Base-by-base conservation (phyloP, 2,797 vertebrate genomes). In the Lagocephalus sceleratus region DNA sequence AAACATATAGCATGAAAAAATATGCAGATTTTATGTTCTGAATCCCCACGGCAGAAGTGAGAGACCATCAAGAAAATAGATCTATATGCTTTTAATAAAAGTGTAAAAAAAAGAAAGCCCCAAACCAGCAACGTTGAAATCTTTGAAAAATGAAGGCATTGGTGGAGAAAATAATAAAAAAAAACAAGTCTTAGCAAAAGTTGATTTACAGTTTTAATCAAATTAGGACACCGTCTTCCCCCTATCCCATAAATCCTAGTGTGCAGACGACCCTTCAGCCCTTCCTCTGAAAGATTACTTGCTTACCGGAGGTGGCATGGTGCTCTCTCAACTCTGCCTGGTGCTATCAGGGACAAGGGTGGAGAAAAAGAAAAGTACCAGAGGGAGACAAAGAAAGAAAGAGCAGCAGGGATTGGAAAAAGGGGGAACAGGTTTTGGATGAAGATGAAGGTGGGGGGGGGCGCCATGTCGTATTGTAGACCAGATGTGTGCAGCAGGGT, bases 241-340 rank as follows among this genome's bases (percentile, higher is more conserved):
- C 32, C 32, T 35, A 35, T 35, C 32, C 32, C 32, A 14, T 35
- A 35, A 14, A 35, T 14, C 10, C 4, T 14, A 35, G 32, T 14
- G 11, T 35, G 11, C 32, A 35, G 32, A 14, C 60, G 54, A 52
- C 63, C 65, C 59, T 49, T 23, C n/a, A 42, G 9, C 52, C 39
- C 57, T 46, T 49, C 41, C 47, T 62, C 40, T 59, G 5, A 81
- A 84, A 89, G 75, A 68, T 70, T 38, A 84, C 65, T 83, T 71
- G 91, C 95, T 97, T 97, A 98, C 96, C 93, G 89, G 94, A 88
- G 67, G 86, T 79, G 88, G 87, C 87, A 81, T 91, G 92, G 74
- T 87, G 88, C 83, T 97, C 95, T 92, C 87, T 95, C 90, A 88
- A 90, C 88, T 98, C 96, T 90, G 91, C 92, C 88, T 94, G 92